Evolutionary conservation across 2,113 vertebrate genomes (phyloP).

Genomic region (Paracanthobrama guichenoti): DNA sequence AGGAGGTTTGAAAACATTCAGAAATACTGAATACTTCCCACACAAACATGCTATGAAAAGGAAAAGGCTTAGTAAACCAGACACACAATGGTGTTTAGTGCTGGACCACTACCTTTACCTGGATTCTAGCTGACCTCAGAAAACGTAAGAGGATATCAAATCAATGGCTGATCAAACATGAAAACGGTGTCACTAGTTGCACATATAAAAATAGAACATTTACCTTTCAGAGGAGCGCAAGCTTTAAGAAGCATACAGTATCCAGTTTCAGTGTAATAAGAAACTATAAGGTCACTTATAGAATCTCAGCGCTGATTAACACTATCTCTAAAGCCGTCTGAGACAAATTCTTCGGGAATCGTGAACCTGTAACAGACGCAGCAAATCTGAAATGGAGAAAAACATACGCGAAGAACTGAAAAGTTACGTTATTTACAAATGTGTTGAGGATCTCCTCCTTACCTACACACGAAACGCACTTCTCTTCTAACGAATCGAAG

Average conservation of each 20-base stretch:
- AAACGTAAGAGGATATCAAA: slow-evolving; percentile 34
- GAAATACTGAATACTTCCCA: slow-evolving; percentile 52
- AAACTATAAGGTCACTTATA: slow-evolving; percentile 70
- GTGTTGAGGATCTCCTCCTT: neutral
- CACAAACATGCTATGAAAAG: slow-evolving; percentile 51
- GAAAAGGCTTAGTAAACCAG: slow-evolving; percentile 48
- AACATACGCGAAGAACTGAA: slow-evolving; percentile 31
- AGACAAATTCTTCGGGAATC: slow-evolving; percentile 30
- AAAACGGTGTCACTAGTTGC: slow-evolving; percentile 58
- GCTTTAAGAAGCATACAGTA: slow-evolving; percentile 61
- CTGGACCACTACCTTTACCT: slow-evolving; percentile 32
- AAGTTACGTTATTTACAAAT: slow-evolving; percentile 56
- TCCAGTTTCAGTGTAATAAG: slow-evolving; percentile 60
- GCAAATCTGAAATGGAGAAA: slow-evolving; percentile 42
- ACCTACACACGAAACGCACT: slow-evolving; percentile 20
- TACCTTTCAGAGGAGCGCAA: slow-evolving; percentile 64
- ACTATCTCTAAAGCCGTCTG: slow-evolving; percentile 32
- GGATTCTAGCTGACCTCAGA: slow-evolving; percentile 13
- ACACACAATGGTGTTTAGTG: slow-evolving; percentile 31
- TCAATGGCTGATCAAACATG: slow-evolving; percentile 36
- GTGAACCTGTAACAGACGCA: slow-evolving; percentile 18
- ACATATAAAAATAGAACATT: slow-evolving; percentile 77
- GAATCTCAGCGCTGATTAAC: slow-evolving; percentile 58
- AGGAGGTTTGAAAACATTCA: slow-evolving; percentile 53
- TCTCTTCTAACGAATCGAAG: slow-evolving; percentile 22